These are phyloP conservation scores for Sebastes reedi DNA, from an alignment of 2,797 vertebrate species.

Conservation along the genomic window DNA sequence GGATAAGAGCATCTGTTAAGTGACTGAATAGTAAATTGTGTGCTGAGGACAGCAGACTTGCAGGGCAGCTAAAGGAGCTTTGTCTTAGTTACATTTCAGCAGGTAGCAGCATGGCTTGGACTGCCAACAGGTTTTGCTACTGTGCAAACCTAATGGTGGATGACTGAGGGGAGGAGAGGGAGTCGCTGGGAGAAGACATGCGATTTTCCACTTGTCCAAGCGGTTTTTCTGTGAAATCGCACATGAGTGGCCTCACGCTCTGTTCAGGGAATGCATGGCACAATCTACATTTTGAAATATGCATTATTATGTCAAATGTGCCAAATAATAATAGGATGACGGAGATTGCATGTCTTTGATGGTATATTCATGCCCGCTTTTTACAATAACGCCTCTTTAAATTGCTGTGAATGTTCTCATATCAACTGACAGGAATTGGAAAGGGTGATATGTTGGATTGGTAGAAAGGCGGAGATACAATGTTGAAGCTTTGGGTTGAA, in stretches of 20 bases:
- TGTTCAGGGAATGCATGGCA: constrained; percentile 8
- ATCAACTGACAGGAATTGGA: not conserved
- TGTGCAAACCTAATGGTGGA: constrained; percentile 77
- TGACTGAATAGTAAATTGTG: constrained; percentile 76
- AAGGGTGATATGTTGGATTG: not conserved
- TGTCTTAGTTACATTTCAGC: constrained; percentile 79
- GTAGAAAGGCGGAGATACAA: not conserved
- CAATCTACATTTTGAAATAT: not conserved
- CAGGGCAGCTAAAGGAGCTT: constrained; percentile 78
- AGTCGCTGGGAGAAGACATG: constrained; percentile 65
- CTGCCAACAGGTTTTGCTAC: constrained; percentile 79
- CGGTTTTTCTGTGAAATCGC: constrained; percentile 69
- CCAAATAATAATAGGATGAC: not conserved
- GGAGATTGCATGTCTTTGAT: not conserved
- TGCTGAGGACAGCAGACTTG: constrained; percentile 70
- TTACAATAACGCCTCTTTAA: not conserved
- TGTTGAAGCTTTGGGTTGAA: not conserved
- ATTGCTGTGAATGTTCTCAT: not conserved
- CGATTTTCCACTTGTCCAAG: constrained; percentile 79
- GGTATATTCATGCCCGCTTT: not conserved
- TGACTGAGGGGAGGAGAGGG: constrained; percentile 75
- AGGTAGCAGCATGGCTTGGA: constrained; percentile 72
- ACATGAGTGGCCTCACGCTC: constrained; percentile 20
- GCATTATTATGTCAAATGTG: constrained; percentile 10
- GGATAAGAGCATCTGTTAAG: constrained; percentile 75